Evolutionary conservation across 2,113 vertebrate genomes (phyloP).

Genomic region (Melanotaenia duboulayi): DNA sequence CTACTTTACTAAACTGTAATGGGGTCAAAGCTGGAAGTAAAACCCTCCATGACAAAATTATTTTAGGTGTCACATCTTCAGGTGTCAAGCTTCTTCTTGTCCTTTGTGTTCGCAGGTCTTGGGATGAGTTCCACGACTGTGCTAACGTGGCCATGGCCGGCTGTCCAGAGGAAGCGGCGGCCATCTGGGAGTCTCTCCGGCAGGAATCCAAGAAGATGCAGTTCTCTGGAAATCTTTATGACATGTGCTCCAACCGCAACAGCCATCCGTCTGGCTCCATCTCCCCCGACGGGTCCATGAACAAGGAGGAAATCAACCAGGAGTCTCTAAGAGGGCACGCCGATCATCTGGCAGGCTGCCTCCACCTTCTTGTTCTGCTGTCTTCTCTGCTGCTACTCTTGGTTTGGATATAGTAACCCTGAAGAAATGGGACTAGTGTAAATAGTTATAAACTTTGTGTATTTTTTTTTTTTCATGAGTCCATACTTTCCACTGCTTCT

Average conservation of each 20-base stretch:
- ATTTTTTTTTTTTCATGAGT: slow-evolving; percentile 35
- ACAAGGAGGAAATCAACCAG: slow-evolving; percentile 87
- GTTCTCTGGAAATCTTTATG: slow-evolving; percentile 94
- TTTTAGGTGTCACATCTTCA: not conserved
- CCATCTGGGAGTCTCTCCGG: slow-evolving; percentile 94
- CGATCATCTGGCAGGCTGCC: not conserved
- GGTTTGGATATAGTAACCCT: slow-evolving; percentile 70
- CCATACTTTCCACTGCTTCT: slow-evolving; percentile 51
- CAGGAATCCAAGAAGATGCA: slow-evolving; percentile 94
- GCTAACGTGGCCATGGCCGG: slow-evolving; percentile 88
- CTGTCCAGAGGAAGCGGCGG: slow-evolving; percentile 91
- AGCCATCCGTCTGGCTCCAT: slow-evolving; percentile 67
- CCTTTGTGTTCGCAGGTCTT: slow-evolving; percentile 84
- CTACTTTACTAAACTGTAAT: too few species aligned
- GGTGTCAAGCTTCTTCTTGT: not conserved
- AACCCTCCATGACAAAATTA: not conserved
- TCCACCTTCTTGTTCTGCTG: slow-evolving; percentile 49
- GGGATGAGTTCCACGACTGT: slow-evolving; percentile 94
- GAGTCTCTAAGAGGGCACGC: slow-evolving; percentile 85
- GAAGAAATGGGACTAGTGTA: slow-evolving; percentile 45
- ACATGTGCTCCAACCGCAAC: slow-evolving; percentile 87
- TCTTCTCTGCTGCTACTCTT: slow-evolving; percentile 63
- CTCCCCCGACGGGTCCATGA: slow-evolving; percentile 56
- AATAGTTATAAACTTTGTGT: slow-evolving; percentile 67
- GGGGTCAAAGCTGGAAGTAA: too few species aligned